Conservation (phyloP, 2,113 vertebrate species). For the Carollia perspicillata region DNA sequence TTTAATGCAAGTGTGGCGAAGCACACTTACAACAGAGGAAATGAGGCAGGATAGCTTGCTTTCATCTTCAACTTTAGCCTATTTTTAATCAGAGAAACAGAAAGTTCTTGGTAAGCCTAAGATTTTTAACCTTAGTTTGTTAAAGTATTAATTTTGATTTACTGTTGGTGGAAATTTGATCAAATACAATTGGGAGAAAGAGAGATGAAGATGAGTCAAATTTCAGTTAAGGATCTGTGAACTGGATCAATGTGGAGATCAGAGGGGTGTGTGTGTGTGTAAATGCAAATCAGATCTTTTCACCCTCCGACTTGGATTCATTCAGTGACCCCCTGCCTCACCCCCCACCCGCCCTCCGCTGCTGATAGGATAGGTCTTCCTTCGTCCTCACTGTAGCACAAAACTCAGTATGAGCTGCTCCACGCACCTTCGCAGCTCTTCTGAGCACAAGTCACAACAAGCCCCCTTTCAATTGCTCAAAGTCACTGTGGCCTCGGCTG, state of each 20-base stretch:
- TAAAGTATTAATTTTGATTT: neutral
- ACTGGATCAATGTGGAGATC: neutral
- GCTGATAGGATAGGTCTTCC: neutral
- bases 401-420: rapidly evolving
- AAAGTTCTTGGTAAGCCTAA: neutral
- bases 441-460: neutral
- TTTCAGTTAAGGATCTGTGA: neutral
- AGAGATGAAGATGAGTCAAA: neutral
- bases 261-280: neutral
- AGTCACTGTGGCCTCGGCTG: neutral
- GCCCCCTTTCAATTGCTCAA: neutral
- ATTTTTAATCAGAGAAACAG: neutral
- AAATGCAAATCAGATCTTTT: neutral
- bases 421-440: neutral
- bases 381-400: neutral
- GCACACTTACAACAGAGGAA: neutral
- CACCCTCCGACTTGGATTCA: too few relatives aligned
- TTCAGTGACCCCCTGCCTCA: neutral
- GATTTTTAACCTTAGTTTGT: neutral
- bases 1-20: neutral
- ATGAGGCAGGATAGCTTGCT: neutral
- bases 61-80: neutral
- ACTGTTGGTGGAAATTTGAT: neutral
- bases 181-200: neutral
- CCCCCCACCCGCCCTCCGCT: rapidly evolving